Conservation (phyloP, 1,140 invertebrate genomes). For the Bombus vancouverensis region DNA sequence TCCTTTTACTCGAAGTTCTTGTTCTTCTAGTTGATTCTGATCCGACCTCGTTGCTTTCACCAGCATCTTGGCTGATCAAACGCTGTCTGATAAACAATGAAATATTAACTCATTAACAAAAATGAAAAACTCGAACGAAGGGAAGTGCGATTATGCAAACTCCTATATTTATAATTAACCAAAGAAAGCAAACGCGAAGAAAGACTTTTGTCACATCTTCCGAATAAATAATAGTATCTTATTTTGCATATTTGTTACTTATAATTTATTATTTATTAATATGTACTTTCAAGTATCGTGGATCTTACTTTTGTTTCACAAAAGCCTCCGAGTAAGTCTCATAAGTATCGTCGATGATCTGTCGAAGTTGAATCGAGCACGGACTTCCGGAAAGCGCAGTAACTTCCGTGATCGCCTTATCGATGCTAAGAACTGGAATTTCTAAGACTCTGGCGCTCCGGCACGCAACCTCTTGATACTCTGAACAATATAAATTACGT, state of each 20-base stretch:
- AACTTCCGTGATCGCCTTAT: constrained; percentile 65
- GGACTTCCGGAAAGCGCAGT: constrained; percentile 54
- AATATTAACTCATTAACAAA: neutral
- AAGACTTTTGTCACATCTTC: too few relatives aligned
- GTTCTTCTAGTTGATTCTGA: neutral
- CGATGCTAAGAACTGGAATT: constrained; percentile 66
- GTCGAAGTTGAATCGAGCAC: constrained; percentile 49
- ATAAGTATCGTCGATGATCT: constrained; percentile 67
- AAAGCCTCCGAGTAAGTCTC: constrained; percentile 31
- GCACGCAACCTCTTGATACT: constrained; percentile 73
- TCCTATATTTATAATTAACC: too few relatives aligned
- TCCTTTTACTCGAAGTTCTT: neutral
- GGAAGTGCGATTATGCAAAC: too few relatives aligned
- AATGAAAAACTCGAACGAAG: too few relatives aligned
- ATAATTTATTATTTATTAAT: too few relatives aligned
- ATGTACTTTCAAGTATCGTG: neutral
- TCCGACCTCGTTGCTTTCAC: neutral
- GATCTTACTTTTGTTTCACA: constrained; percentile 2
- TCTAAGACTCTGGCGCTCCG: constrained; percentile 58
- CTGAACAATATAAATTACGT: constrained; percentile 42
- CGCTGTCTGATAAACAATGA: neutral
- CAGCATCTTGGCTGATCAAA: neutral
- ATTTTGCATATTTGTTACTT: too few relatives aligned
- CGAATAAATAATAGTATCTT: too few relatives aligned
- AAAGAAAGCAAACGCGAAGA: too few relatives aligned